Evolutionary conservation across 2,797 vertebrate genomes (phyloP), one percentile per base, ranked within the genome.

Genomic region (Xenopus petersii): DNA sequence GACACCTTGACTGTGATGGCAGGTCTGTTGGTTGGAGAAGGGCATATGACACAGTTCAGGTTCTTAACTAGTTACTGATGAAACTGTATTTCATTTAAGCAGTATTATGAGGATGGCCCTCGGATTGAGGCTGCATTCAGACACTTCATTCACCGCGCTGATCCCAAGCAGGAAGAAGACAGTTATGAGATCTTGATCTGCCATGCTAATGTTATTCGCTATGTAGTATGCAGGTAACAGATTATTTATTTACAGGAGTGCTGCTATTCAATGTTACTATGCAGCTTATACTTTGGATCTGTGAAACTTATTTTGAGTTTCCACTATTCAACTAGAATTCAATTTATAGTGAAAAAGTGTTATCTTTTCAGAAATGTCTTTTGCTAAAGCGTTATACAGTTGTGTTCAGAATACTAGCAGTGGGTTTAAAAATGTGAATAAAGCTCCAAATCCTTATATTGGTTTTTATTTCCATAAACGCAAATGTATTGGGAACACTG

Each of bases 131-230:
- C 97, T 5, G 98, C 98, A 21, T 99, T 99, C 84, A 94, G 97
- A 36, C 96, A 94, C 87, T 98, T 96, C 88, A 96, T 99, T 82
- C 98, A 99, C 70, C 86, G 97, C 21, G 98, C 98, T 0, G 95
- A 98, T 8, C 80, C 89, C 59, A 97, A 93, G 84, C 98, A 99
- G 91, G 95, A 96, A 84, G 95, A 96, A 67, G 98, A 99, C 90
- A 99, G 95, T 88, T 97, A 95, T 0, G 97, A 99, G 93, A 95
- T 99, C 88, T 95, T 98, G 71, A 93, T 99, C 81, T 99, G 98
- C 86, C 98, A 99, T 0, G 96, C 98, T 86, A 99, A 99, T 0
- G 97, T 99, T 84, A 99, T 99, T 89, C 96, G 98, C 79, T 99
- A 99, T 82, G 97, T 99, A 12, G 96, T 98, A 51, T 99, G 97